phyloP scores from a whole-genome alignment of 1,140 invertebrate genomes.

The Pemphigus obesinymphae region DNA sequence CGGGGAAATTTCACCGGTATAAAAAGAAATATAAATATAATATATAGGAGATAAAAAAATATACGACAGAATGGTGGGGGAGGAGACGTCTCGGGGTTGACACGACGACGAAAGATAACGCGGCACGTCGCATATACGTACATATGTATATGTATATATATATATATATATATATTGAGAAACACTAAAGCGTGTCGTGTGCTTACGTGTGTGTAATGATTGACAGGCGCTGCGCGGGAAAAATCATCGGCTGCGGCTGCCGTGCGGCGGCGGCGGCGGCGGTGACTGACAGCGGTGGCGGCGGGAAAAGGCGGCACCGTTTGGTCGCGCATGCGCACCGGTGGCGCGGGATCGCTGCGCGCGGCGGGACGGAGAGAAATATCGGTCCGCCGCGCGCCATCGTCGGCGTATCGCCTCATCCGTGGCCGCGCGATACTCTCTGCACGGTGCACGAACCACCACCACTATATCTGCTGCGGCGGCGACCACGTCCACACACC shows the following conservation, averaged over 20 bases:
- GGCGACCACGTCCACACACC: background rate
- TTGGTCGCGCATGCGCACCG: background rate
- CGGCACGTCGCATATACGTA: background rate
- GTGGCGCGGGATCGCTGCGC: background rate
- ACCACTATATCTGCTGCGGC: background rate
- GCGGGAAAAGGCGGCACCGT: constrained; percentile 35
- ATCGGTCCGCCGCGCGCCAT: constrained; percentile 14
- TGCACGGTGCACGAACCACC: background rate
- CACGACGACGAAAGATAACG: background rate
- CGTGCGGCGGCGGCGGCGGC: background rate
- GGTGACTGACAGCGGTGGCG: background rate
- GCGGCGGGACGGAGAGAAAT: background rate
- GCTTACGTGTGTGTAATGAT: constrained; percentile 21
- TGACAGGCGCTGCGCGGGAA: constrained; percentile 37
- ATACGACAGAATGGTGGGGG: background rate
- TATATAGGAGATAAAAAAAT: too few relatives aligned
- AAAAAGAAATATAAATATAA: too few relatives aligned
- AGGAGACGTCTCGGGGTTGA: background rate
- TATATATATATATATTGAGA: too few relatives aligned
- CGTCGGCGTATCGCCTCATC: constrained; percentile 7
- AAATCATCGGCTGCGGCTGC: constrained; percentile 27
- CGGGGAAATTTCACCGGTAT: too few relatives aligned
- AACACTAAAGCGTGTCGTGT: background rate
- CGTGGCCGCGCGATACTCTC: too few relatives aligned
- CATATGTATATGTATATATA: background rate